Conservation (phyloP, 2,797 vertebrate species). For the Falco naumanni region DNA sequence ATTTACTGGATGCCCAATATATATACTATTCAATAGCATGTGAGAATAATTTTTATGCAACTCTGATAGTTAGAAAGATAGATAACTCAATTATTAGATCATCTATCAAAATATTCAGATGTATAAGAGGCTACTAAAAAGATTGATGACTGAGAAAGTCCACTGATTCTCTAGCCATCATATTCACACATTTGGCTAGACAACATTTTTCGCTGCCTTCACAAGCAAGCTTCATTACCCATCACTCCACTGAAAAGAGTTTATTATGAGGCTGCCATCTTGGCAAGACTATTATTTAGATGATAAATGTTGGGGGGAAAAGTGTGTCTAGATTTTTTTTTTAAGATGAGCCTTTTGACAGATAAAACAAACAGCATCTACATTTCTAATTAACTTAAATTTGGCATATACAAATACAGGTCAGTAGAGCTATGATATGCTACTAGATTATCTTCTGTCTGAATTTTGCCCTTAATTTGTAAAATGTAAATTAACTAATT, state of each 20-base stretch:
- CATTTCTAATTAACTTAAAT: slow-evolving; percentile 87
- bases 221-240: slow-evolving; percentile 99
- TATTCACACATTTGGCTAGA: slow-evolving; percentile 96
- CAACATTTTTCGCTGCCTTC: slow-evolving; percentile 89
- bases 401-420: slow-evolving; percentile 85
- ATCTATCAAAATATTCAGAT: slow-evolving; percentile 95
- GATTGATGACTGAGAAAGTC: slow-evolving; percentile 96
- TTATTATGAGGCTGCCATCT: slow-evolving; percentile 99
- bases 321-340: slow-evolving; percentile 79
- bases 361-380: slow-evolving; percentile 88
- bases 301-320: slow-evolving; percentile 93
- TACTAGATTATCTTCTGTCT: slow-evolving; percentile 76
- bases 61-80: slow-evolving; percentile 96
- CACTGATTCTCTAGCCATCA: slow-evolving; percentile 91
- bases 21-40: slow-evolving; percentile 99
- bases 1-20: slow-evolving; percentile 90
- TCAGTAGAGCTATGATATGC: slow-evolving; percentile 79
- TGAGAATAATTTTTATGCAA: slow-evolving; percentile 99
- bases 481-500: slow-evolving; percentile 86
- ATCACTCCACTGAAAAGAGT: slow-evolving; percentile 96
- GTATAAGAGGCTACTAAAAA: slow-evolving; percentile 91
- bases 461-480: slow-evolving; percentile 82
- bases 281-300: slow-evolving; percentile 99
- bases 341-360: slow-evolving; percentile 89
- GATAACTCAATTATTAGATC: slow-evolving; percentile 99